phyloP scores from a whole-genome alignment of 2,888 invertebrate species.

The Pseudolycoriella hygida region DNA sequence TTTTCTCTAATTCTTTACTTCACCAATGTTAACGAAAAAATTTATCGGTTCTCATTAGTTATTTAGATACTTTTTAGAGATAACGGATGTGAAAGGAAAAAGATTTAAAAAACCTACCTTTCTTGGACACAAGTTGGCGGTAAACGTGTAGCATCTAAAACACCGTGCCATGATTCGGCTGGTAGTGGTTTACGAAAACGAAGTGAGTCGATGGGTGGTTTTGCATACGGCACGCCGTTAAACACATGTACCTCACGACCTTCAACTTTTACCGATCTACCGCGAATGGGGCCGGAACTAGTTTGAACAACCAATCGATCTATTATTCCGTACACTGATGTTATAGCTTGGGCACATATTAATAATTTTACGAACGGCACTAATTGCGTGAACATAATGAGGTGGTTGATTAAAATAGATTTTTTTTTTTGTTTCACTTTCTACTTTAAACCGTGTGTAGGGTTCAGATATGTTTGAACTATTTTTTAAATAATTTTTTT shows the following conservation, averaged over 20 bases:
- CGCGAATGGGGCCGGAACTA: slow-evolving; percentile 62
- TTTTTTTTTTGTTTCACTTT: neutral
- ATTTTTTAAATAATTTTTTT: neutral
- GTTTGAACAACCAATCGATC: slow-evolving; percentile 73
- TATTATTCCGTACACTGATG: slow-evolving; percentile 23
- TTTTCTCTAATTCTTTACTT: too few species aligned
- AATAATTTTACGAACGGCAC: slow-evolving; percentile 3
- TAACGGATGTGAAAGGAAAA: too few species aligned
- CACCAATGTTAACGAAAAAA: too few species aligned
- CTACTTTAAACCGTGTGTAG: neutral
- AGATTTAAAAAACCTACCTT: too few species aligned
- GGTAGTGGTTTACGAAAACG: slow-evolving; percentile 75
- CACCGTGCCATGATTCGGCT: slow-evolving; percentile 73
- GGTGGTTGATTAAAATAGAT: neutral
- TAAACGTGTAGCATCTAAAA: slow-evolving; percentile 59
- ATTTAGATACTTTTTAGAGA: too few species aligned
- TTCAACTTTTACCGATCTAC: slow-evolving; percentile 61
- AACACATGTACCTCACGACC: slow-evolving; percentile 76
- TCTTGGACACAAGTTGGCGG: slow-evolving; percentile 83
- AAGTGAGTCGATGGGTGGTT: slow-evolving; percentile 70
- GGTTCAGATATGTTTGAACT: neutral
- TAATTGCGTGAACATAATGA: slow-evolving; percentile 3
- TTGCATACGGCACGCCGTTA: slow-evolving; percentile 80
- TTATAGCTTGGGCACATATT: slow-evolving; percentile 4
- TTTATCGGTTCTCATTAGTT: too few species aligned